phyloP scores from a whole-genome alignment of 2,113 vertebrate species.

The Lepisosteus osseus region DNA sequence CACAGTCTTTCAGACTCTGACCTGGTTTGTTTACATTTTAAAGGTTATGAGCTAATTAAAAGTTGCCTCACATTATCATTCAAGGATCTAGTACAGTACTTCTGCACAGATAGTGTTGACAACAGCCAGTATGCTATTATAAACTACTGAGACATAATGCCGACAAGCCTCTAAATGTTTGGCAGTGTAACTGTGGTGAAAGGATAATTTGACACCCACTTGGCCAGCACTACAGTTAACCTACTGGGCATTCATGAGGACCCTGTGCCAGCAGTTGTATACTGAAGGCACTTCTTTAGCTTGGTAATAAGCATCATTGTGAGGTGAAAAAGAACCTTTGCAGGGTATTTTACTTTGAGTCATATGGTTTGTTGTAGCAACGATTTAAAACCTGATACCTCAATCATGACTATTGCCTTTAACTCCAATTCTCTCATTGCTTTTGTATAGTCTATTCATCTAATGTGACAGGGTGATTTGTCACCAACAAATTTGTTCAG shows the following conservation, averaged over 20 bases:
- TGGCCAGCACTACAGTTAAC: constrained; percentile 46
- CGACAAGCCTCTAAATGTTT: constrained; percentile 28
- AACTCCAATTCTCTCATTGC: constrained; percentile 38
- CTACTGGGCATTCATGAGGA: constrained; percentile 40
- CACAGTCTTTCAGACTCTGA: too few relatives aligned
- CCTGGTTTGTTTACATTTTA: too few relatives aligned
- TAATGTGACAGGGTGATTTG: constrained; percentile 47
- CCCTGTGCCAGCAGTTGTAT: constrained; percentile 3
- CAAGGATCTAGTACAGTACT: constrained; percentile 10
- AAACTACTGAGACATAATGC: constrained; percentile 36
- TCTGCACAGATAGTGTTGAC: constrained; percentile 30
- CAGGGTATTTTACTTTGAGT: constrained; percentile 29
- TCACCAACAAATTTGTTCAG: constrained; percentile 35
- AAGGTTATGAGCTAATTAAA: too few relatives aligned
- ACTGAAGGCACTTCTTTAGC: background rate
- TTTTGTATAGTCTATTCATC: constrained; percentile 40
- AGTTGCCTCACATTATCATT: background rate
- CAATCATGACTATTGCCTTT: constrained; percentile 32
- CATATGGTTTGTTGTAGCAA: constrained; percentile 27
- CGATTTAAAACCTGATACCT: constrained; percentile 19
- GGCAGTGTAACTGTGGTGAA: constrained; percentile 51
- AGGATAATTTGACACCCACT: constrained; percentile 56
- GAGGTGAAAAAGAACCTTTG: constrained; percentile 20
- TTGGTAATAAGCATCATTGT: background rate
- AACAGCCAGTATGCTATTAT: constrained; percentile 42